Base-by-base conservation (phyloP, 2,888 invertebrate genomes). In the Erannis defoliaria region DNA sequence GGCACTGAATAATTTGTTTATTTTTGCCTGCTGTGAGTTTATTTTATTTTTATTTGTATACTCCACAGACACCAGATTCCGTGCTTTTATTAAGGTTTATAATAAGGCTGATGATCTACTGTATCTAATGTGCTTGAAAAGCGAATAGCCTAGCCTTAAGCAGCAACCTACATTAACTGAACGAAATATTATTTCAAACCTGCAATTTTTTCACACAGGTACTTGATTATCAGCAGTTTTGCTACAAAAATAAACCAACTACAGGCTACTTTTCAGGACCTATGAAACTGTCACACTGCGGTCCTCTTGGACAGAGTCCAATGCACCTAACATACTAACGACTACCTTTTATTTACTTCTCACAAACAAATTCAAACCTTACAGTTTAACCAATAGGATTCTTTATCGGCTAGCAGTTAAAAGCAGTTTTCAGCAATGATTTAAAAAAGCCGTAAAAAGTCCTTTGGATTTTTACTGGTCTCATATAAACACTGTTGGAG, bases 281-380 rank as follows among this genome's bases (percentile, higher is more conserved):
- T 75, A 79, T 80, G 82, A 75, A 82, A 79, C 79, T 80, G 83
- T 83, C 81, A 74, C 73, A 69, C 60, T 70, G 76, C 58, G 79
- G 79, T 72, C 29, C 53, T 64, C 73, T 78, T 77, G 78, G 77
- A 65, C 64, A 42, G 54, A 58, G 31, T 61, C 66, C 66, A 69
- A 69, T 29, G 58, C 55, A 61, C 70, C 71, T 67, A 75, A 74
- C 60, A 18, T 45, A 59, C 67, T 55, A 57, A 59, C 46, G 60
- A 57, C 57, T 35, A 68, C 64, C 59, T 64, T 72, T 65, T 64
- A 56, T 65, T 49, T 58, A 60, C 45, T 29, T 31, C 5, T 6
- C 31, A 16, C 10, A 49, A 61, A 62, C 14, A 19, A 57, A 18
- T 48, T 23, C 40, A 18, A 37, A 53, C 45, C 23, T 35, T 55